Base-by-base conservation (phyloP, 2,888 invertebrate species). In the Ceriagrion tenellum region DNA sequence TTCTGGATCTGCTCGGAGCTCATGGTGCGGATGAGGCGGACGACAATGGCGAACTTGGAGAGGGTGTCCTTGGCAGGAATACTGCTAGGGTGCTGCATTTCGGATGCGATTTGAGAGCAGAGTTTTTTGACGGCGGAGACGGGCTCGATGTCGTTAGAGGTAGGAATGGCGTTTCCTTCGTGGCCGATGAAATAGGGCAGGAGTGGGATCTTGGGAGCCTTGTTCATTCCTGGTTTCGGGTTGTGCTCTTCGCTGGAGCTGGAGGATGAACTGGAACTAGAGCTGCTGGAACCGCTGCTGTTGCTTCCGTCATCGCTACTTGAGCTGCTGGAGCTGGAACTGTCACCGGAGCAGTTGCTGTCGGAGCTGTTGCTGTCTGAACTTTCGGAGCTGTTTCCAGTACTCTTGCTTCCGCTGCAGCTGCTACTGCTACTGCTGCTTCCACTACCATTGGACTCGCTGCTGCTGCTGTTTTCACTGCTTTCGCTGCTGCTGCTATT, bases 11-110 rank as follows among this genome's bases (percentile, higher is more conserved):
- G 98, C 74, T 98, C 97, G 47, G 96, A 97, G 96, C 97, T 97
- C 98, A 98, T 98, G 40, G 97, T 97, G 74, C 98, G 97, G 95
- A 98, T 97, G 23, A 98, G 96, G 13, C 97, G 97, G 20, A 97
- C 97, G 59, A 98, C 97, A 69, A 98, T 97, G 95, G 97, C 97
- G 97, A 98, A 98, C 96, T 98, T 98, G n/a, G 97, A 97, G 0
- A 98, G 97, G 93, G 98, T 97, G 95, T 98, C 97, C 93, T 97
- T 96, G 95, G 97, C 97, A 0, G 97, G 97, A 96, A 98, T 97
- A 74, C 97, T 97, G 96, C 97, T 97, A 0, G 98, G 97, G 69
- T 97, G 97, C 95, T 98, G 97, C 23, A 98, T 96, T 95, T 98
- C 98, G 95, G 97, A 97, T 55, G 97, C 98, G 95, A 98, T 98